Evolutionary conservation across 2,797 vertebrate genomes (phyloP).

Genomic region (Myotis vivesi): DNA sequence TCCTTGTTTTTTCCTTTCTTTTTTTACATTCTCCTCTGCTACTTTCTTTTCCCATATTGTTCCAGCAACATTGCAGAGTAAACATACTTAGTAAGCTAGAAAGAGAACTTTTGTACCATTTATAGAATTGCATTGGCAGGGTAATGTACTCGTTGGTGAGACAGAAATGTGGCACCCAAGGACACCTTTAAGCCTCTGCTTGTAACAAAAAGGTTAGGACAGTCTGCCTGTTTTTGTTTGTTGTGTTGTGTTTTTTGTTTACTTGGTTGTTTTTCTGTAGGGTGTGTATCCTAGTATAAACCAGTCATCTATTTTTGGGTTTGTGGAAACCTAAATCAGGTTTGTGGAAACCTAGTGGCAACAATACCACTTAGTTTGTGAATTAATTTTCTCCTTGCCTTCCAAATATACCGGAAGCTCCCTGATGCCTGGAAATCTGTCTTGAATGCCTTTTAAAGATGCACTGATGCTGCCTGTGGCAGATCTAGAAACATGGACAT

Average conservation of each 20-base stretch:
- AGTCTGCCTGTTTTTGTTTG: background rate
- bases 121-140: background rate
- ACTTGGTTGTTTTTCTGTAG: background rate
- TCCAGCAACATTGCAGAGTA: background rate
- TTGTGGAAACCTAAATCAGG: background rate
- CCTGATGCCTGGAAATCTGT: background rate
- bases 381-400: background rate
- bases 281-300: background rate
- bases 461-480: background rate
- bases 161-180: background rate
- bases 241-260: background rate
- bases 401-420: background rate
- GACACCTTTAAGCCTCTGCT: background rate
- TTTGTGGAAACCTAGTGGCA: background rate
- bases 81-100: background rate
- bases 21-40: background rate
- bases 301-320: background rate
- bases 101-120: background rate
- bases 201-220: background rate
- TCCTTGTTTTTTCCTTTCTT: background rate
- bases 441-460: background rate
- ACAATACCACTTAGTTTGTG: background rate
- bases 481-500: background rate
- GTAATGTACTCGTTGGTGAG: background rate
- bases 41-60: background rate